phyloP scores from a whole-genome alignment of 35 echinoderm and acorn worm genomes.

The Strongylocentrotus purpuratus region DNA sequence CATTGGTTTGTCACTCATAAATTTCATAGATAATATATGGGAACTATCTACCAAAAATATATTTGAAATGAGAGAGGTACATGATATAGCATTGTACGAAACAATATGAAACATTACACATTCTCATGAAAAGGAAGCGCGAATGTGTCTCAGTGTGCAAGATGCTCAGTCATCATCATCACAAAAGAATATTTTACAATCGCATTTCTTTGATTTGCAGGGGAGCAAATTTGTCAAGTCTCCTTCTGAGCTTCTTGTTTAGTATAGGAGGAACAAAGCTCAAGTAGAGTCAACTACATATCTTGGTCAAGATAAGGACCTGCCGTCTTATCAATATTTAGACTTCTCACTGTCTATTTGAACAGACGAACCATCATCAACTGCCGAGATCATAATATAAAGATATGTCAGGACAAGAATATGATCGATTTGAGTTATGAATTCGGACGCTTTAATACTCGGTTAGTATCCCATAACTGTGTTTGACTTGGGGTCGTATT shows the following conservation, averaged over 20 bases:
- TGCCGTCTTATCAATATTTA: constrained; percentile 13
- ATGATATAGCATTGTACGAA: background rate
- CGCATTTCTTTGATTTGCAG: background rate
- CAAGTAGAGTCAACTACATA: background rate
- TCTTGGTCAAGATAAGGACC: constrained; percentile 2
- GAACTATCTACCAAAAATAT: background rate
- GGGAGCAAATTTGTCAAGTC: background rate
- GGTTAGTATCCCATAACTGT: background rate
- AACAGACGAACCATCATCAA: background rate
- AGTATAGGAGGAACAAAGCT: background rate
- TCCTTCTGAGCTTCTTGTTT: background rate
- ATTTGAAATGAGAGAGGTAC: background rate
- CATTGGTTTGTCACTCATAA: background rate
- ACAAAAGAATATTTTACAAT: background rate
- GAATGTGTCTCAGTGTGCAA: background rate
- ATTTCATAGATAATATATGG: too few species aligned
- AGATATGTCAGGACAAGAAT: background rate
- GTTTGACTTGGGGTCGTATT: background rate
- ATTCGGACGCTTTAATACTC: background rate
- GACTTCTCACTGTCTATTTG: constrained; percentile 11
- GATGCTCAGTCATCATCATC: background rate
- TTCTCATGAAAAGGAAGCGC: background rate
- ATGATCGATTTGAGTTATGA: background rate
- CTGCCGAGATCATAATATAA: background rate
- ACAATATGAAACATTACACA: background rate